Percentiles rank a stretch among this genome's conserved stretches.
Evolutionary conservation across 2,797 vertebrate species (phyloP).

Genomic region (Aselliscus stoliczkanus): DNA sequence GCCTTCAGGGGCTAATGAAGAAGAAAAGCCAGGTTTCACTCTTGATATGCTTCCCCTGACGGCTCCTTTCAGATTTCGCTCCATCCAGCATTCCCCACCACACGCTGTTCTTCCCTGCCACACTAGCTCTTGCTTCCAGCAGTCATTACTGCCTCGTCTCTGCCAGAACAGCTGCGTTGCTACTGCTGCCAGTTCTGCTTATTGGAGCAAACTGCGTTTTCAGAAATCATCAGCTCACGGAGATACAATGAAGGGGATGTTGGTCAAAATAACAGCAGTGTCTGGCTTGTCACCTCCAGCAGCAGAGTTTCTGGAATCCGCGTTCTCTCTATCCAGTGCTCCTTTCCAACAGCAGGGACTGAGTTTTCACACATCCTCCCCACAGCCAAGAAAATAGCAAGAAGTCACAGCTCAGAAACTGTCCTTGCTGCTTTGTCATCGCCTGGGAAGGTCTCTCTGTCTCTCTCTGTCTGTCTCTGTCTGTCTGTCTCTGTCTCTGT

Average conservation of each 20-base stretch:
- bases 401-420: neutral
- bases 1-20: neutral
- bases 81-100: neutral
- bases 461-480: neutral
- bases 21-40: neutral
- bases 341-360: neutral
- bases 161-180: neutral
- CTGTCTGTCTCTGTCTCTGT: no score
- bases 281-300: neutral
- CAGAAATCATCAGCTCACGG: neutral
- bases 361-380: neutral
- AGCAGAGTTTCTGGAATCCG: neutral
- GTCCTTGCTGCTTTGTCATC: neutral
- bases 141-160: neutral
- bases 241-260: neutral
- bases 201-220: neutral
- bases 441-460: neutral
- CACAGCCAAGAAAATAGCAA: neutral
- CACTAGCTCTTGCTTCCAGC: neutral
- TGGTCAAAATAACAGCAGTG: neutral
- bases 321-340: neutral
- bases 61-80: neutral
- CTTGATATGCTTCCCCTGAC: neutral
- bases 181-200: conserved; percentile 5
- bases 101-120: neutral